These are phyloP conservation scores for Chrysomela aeneicollis DNA, from an alignment of 2,888 invertebrate species.

Conservation along the genomic window DNA sequence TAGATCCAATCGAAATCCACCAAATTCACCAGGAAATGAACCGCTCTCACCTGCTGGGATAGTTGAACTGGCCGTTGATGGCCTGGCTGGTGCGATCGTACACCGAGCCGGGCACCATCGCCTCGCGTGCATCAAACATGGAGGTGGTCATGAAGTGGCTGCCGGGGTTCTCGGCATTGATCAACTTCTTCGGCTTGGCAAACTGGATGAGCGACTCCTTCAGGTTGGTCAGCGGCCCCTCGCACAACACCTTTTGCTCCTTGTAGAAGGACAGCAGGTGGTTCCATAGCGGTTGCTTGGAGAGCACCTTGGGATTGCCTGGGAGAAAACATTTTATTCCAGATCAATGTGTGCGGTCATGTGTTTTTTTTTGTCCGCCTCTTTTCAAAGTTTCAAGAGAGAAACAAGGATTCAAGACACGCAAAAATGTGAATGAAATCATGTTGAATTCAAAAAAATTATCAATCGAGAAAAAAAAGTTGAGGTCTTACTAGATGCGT, in stretches of 20 bases:
- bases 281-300: slow-evolving; percentile 98
- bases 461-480: too few species aligned
- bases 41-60: slow-evolving; percentile 20
- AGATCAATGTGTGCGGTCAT: too few species aligned
- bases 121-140: slow-evolving; percentile 96
- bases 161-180: slow-evolving; percentile 93
- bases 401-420: too few species aligned
- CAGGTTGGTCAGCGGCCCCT: slow-evolving; percentile 96
- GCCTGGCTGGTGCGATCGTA: slow-evolving; percentile 77
- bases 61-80: slow-evolving; percentile 48
- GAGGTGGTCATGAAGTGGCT: slow-evolving; percentile 98
- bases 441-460: too few species aligned
- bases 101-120: slow-evolving; percentile 90
- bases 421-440: too few species aligned
- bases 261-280: slow-evolving; percentile 97
- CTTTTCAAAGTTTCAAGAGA: too few species aligned
- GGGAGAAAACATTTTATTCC: too few species aligned
- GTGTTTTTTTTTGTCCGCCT: too few species aligned
- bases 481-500: too few species aligned
- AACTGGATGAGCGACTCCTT: slow-evolving; percentile 97
- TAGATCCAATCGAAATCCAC: too few species aligned
- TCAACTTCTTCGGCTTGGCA: slow-evolving; percentile 94
- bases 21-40: neutral
- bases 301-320: slow-evolving; percentile 93
- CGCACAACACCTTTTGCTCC: slow-evolving; percentile 95